Evolutionary conservation across 2,888 invertebrate genomes (phyloP), one percentile per base, ranked within the genome.

Genomic region (Brassicogethes aeneus): DNA sequence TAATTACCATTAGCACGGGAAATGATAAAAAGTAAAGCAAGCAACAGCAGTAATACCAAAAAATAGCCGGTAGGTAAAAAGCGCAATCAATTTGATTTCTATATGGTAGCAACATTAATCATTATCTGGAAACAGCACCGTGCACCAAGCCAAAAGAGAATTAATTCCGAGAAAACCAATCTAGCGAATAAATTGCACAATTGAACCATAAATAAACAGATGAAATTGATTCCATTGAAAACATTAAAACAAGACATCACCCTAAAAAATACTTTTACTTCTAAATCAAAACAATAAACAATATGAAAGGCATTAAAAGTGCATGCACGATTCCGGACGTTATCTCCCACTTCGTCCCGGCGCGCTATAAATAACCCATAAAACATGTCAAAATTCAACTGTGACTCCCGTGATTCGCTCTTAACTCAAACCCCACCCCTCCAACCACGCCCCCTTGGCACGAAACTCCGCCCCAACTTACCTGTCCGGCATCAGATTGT

Each of bases 331-430:
- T 44, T 41, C 45, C 44, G 44, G 35, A 40, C 38, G 41, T 47
- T 47, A 52, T 56, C 59, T 56, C 59, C 60, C 57, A 49, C 54
- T 55, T 53, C 47, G 48, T 45, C 41, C 36, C 36, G 39, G 29
- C 42, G 36, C 41, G 54, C 57, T 55, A 61, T 64, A 64, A 65
- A 65, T 64, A 65, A 62, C 57, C 59, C 58, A 56, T 59, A 59
- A 61, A 60, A 55, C 58, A 54, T 55, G 60, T 63, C 62, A 61
- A 55, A 59, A 51, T 53, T 53, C 44, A 50, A 47, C 47, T 46
- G 52, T 53, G 54, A 36, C 33, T 34, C 37, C 46, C 46, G 52
- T 52, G 60, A 65, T 65, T 65, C 57, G 64, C 46, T 52, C 43
- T 36, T 32, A 31, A 40, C 16, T 34, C 35, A 40, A 38, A 46